Base-by-base conservation (phyloP, 2,113 vertebrate genomes). In the Tupaia chinensis region DNA sequence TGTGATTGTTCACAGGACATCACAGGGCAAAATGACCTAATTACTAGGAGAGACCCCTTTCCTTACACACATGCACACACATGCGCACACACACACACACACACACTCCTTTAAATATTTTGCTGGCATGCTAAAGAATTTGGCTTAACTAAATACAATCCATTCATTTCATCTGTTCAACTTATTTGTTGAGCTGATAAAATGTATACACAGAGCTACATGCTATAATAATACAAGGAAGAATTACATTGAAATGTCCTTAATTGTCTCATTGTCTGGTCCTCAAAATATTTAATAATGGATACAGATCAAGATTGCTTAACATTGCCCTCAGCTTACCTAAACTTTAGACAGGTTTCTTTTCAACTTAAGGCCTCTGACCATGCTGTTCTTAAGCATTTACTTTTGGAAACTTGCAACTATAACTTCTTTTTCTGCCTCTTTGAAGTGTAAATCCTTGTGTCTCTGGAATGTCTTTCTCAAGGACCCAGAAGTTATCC, bases 211-310 rank as follows among this genome's bases (percentile, higher is more conserved):
- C 20, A 54, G 8, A 58, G 19, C 20, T 44, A n/a, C 65, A 9
- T 56, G 3, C 19, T 60, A 70, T 58, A 89, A 69, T 13, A 63
- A 92, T 66, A 85, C 0, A 61, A 76, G 3, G 14, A 87, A 87
- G 61, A 80, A 7, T 54, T 81, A 89, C 20, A 72, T 8, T 85
- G 72, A n/a, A 89, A 90, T 63, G 19, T 2, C 17, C 2, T 27
- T 66, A 80, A 44, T 11, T 77, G 29, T 20, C n/a, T 85, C 32
- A 58, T 0, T 66, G 14, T 79, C 61, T 95, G 27, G 5, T 54
- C 73, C 34, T 66, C 90, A 78, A 84, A 87, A 87, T 58, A 69
- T 27, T 87, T 93, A 77, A 79, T 27, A 87, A 29, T 58, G 16
- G 34, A 3, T 61, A 22, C 34, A 65, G 25, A 56, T 14, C 27